phyloP scores from a whole-genome alignment of 2,888 invertebrate species.

The Drosophila maculinotata region DNA sequence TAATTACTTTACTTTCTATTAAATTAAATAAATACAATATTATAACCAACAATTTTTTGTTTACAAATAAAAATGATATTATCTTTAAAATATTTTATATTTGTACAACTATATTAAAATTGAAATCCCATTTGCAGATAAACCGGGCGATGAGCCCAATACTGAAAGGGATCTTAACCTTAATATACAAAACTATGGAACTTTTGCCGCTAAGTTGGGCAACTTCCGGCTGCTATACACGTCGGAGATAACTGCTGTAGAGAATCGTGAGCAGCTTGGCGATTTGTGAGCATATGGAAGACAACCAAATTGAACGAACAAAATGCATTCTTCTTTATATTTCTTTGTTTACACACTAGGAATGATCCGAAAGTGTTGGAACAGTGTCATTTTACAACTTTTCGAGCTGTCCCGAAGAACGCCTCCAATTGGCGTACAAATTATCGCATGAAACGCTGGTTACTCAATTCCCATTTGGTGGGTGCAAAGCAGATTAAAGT shows the following conservation, averaged over 20 bases:
- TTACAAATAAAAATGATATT: no score
- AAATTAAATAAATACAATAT: no score
- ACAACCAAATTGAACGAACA: no score
- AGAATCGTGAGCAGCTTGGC: constrained; percentile 13
- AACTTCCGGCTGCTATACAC: constrained; percentile 34
- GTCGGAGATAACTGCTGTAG: constrained; percentile 18
- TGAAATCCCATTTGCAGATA: no score
- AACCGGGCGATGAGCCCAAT: constrained; percentile 9
- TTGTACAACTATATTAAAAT: no score
- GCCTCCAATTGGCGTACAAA: not conserved
- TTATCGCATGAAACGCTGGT: constrained; percentile 2
- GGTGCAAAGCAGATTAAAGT: not conserved
- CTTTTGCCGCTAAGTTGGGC: constrained; percentile 31
- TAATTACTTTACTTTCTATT: no score
- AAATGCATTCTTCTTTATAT: no score
- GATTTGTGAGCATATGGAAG: constrained; percentile 38
- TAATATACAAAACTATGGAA: constrained; percentile 21
- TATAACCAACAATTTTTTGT: no score
- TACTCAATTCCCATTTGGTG: constrained; percentile 5
- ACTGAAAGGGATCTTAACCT: constrained; percentile 1
- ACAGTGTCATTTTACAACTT: constrained; percentile 4
- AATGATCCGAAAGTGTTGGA: constrained; percentile 12
- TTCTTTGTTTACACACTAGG: constrained; percentile 13
- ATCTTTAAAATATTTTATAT: no score
- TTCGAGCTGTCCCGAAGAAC: not conserved